phyloP scores from a whole-genome alignment of 92 coral and sea anemone genomes.

The Zoanthus sansibaricus region DNA sequence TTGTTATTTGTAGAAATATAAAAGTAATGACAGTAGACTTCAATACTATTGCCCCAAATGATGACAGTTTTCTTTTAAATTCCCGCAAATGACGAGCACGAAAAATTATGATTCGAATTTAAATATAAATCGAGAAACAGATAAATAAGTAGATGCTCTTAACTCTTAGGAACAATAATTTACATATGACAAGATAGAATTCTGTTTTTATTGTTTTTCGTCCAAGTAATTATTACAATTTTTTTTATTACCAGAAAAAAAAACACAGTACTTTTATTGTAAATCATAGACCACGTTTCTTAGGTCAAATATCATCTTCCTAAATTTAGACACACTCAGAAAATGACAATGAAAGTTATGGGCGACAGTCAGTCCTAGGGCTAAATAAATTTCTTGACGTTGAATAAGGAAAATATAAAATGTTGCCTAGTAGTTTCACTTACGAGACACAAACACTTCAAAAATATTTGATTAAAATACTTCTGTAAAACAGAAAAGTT shows the following conservation, averaged over 20 bases:
- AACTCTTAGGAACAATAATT: background rate
- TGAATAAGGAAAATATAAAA: background rate
- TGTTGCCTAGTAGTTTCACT: background rate
- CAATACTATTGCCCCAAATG: background rate
- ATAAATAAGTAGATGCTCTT: background rate
- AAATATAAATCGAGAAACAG: background rate
- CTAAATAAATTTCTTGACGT: background rate
- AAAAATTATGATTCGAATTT: background rate
- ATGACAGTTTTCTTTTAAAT: background rate
- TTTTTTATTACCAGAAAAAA: background rate
- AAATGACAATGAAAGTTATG: background rate
- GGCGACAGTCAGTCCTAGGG: background rate
- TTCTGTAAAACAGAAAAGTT: background rate
- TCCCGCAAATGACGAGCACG: background rate
- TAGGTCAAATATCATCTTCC: background rate
- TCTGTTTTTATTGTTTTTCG: background rate
- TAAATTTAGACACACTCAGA: background rate
- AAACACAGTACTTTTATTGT: too few relatives aligned
- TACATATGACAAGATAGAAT: slow-evolving; percentile 7
- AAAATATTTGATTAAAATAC: background rate
- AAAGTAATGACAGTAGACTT: background rate
- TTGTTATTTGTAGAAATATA: background rate
- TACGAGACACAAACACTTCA: background rate
- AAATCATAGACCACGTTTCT: background rate
- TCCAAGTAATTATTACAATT: background rate